These are phyloP conservation scores for Heterotis niloticus DNA, from an alignment of 2,113 vertebrate species.

Conservation along the genomic window DNA sequence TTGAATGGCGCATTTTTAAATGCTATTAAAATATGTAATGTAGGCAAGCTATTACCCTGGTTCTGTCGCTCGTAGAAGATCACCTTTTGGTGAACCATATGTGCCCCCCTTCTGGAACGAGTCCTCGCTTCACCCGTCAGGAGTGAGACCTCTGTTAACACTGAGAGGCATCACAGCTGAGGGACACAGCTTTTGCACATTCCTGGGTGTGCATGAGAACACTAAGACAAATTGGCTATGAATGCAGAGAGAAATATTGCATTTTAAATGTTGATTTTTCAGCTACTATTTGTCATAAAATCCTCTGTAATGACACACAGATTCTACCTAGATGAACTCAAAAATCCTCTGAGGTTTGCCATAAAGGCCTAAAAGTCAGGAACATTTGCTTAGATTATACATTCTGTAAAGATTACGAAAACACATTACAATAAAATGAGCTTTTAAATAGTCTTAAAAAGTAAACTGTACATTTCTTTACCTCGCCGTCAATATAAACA, in stretches of 20 bases:
- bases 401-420: not conserved
- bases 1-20: slow-evolving; percentile 21
- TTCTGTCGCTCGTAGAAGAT: slow-evolving; percentile 25
- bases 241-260: not conserved
- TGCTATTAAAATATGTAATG: slow-evolving; percentile 19
- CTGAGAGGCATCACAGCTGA: not conserved
- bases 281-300: not conserved
- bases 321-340: not conserved
- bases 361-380: not conserved
- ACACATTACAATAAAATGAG: not conserved
- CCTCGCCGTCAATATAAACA: not conserved
- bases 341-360: slow-evolving; percentile 2
- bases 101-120: slow-evolving; percentile 23
- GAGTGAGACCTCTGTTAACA: not conserved
- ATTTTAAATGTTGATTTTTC: slow-evolving; percentile 9
- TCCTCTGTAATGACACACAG: not conserved
- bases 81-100: slow-evolving; percentile 27
- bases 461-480: not conserved
- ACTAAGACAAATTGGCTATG: not conserved
- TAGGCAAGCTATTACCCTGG: slow-evolving; percentile 13
- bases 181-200: not conserved
- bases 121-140: slow-evolving; percentile 20
- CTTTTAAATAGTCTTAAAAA: not conserved
- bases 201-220: not conserved
- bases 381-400: not conserved